These are phyloP conservation scores for Aphidius gifuensis DNA, from an alignment of 1,140 invertebrate genomes.

Conservation along the genomic window DNA sequence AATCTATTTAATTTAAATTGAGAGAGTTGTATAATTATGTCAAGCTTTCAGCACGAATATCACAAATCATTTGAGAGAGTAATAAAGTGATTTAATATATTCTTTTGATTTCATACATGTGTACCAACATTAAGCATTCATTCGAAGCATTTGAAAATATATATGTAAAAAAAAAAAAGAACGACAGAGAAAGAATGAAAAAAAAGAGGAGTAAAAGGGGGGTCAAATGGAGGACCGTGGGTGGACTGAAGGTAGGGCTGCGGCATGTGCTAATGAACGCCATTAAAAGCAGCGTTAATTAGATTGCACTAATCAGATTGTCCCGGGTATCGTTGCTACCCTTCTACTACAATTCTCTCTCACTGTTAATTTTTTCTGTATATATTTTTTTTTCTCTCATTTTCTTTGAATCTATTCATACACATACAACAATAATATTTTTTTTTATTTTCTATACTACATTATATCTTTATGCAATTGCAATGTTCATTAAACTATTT, in stretches of 20 bases:
- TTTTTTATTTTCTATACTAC: too few species aligned
- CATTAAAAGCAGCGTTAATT: conserved; percentile 57
- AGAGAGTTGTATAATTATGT: too few species aligned
- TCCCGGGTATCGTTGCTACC: conserved; percentile 27
- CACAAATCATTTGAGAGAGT: too few species aligned
- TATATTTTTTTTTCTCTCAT: conserved; percentile 7
- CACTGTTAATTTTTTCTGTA: not conserved
- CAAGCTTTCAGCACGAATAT: too few species aligned
- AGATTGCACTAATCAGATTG: conserved; percentile 53
- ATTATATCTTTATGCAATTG: not conserved
- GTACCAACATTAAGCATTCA: too few species aligned
- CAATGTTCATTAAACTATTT: conserved; percentile 20
- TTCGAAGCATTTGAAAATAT: too few species aligned
- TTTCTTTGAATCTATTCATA: conserved; percentile 14
- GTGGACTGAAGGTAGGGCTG: conserved; percentile 10
- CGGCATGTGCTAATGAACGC: conserved; percentile 54
- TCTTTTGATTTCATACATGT: too few species aligned
- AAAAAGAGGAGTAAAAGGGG: conserved; percentile 10
- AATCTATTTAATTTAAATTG: too few species aligned
- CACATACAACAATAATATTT: conserved; percentile 22
- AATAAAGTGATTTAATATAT: too few species aligned
- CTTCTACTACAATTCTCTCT: conserved; percentile 17
- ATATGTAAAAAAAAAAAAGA: too few species aligned
- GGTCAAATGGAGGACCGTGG: conserved; percentile 8
- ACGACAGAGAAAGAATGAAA: not conserved